Base-by-base conservation (phyloP, 2,888 invertebrate genomes). In the Troides helena region DNA sequence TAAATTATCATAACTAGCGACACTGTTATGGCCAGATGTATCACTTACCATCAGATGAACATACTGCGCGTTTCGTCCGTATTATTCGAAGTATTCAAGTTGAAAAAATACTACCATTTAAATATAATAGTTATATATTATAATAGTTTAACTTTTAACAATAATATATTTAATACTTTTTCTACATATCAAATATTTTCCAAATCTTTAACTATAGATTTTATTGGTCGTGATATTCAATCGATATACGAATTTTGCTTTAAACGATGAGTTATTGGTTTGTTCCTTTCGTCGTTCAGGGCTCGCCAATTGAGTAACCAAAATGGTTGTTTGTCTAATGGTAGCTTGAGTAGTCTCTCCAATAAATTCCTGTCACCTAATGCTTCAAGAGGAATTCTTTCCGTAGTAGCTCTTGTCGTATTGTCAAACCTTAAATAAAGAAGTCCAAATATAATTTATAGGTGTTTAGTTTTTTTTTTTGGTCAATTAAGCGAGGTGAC, bases 271-370 rank as follows among this genome's bases (percentile, higher is more conserved):
- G 85, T 85, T 68, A 88, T 88, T 0, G 88, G 87, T 0, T 85
- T 82, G 17, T 85, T 74, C 30, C 94, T 88, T 17, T 94, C 88
- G 0, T 88, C 93, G 79, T 96, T 95, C 14, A 95, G 93, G 0
- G 94, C 94, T 74, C 94, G 90, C 81, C 95, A 94, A 82, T 96
- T 96, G 63, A 96, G 78, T 68, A 94, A 93, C 96, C 96, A 96
- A 84, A 95, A 96, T 0, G 96, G 96, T 73, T 94, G 94, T 60
- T 95, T 88, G 72, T 95, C 95, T 67, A 91, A 81, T 0, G 96
- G 96, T 83, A 95, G 93, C 46, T 92, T 89, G 78, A 93, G 94
- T 46, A 96, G 86, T 23, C 94, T 85, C 64, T 95, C 92, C 0
- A 96, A 87, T 8, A 95, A 83, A 4, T 93, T 89, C 64, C 82